Evolutionary conservation across 2,888 invertebrate genomes (phyloP).

Genomic region (Tachystola acroxantha): DNA sequence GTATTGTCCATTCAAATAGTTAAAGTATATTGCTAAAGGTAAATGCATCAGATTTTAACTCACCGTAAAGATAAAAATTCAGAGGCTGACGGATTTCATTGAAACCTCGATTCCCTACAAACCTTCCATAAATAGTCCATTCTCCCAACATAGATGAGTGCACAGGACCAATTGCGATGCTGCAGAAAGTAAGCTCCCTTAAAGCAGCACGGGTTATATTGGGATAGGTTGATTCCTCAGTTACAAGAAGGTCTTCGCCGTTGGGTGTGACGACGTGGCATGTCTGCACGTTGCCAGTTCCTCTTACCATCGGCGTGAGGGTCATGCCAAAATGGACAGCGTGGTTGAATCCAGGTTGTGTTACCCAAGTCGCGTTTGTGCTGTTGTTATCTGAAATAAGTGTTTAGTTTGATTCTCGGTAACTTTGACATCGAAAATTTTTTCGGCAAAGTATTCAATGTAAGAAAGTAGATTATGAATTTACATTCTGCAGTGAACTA

Average conservation of each 20-base stretch:
- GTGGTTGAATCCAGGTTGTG: conserved; percentile 17
- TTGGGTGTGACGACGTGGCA: conserved; percentile 40
- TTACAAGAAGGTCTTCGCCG: conserved; percentile 24
- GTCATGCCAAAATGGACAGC: conserved; percentile 30
- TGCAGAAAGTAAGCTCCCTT: conserved; percentile 19
- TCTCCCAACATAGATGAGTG: conserved; percentile 24
- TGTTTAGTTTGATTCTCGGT: no score
- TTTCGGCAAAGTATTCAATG: no score
- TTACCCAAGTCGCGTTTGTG: not conserved
- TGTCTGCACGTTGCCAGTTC: conserved; percentile 14
- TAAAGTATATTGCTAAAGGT: no score
- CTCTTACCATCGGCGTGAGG: conserved; percentile 25
- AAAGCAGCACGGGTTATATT: conserved; percentile 3
- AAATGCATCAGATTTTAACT: no score
- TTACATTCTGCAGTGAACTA: no score
- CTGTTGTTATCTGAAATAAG: not conserved
- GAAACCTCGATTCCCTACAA: conserved; percentile 14
- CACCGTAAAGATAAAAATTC: conserved; percentile 33
- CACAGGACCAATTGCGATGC: conserved; percentile 31
- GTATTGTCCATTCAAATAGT: no score
- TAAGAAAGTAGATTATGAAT: no score
- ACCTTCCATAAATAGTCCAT: conserved; percentile 35
- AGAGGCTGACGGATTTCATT: conserved; percentile 28
- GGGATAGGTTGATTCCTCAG: conserved; percentile 24
- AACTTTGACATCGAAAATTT: no score